Evolutionary conservation across 2,888 invertebrate species (phyloP), one percentile per base, ranked within the genome.

Genomic region (Adelphocoris suturalis): DNA sequence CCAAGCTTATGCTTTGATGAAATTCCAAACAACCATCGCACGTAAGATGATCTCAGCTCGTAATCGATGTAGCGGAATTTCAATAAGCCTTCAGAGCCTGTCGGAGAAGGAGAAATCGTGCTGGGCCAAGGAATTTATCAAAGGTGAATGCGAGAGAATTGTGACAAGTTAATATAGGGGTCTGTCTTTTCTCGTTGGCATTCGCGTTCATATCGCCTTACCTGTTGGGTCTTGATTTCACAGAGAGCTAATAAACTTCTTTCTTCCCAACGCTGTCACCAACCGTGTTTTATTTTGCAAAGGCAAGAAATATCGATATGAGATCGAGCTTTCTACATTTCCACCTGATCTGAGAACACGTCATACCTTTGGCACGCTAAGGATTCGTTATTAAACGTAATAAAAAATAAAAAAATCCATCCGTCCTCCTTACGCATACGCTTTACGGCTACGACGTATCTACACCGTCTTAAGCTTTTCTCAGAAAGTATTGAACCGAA

Each of bases 71-170:
- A 14, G n/a, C 57, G 57, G 57, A 57, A 57, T 57, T 57, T 57
- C 57, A 57, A 57, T 57, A 57, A 57, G 16, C 57, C 57, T n/a
- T n/a, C 52, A 52, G 57, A 0, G n/a, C 57, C 57, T n/a, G 52
- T 52, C 13, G 52, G 52, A 52, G 52, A n/a, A 13, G 57, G 57
- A 57, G 57, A 57, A 57, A 57, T 57, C 14, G 7, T 16, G 16
- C 57, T 57, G n/a, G 57, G 57, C 57, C n/a, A 52, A 57, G 68
- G 68, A 68, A 68, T 68, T 11, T 23, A 23, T 23, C 68, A 68
- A 23, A 61, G 61, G 19, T 68, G 68, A 68, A 68, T 68, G 9
- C 68, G 23, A 7, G 68, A 13, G 68, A 13, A 19, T n/a, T 23
- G 23, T 68, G 68, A 23, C 23, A 23, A 68, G 3, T 23, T 23